Percentiles rank a stretch among this genome's conserved stretches.
These are phyloP conservation scores for Parapristionchus giblindavisi DNA, from an alignment of 2,888 invertebrate genomes.

Conservation along the genomic window DNA sequence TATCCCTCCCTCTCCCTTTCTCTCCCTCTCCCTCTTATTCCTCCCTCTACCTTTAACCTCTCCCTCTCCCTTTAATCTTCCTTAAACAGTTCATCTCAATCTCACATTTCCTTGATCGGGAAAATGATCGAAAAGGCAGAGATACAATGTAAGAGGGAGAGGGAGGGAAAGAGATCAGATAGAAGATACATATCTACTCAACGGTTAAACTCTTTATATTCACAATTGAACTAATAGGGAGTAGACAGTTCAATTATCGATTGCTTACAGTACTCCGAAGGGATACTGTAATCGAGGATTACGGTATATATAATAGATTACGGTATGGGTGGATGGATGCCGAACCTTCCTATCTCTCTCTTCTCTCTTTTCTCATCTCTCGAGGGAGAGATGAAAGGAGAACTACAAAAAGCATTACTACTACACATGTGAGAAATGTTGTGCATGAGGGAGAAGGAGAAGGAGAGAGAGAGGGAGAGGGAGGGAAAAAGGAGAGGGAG, in stretches of 20 bases:
- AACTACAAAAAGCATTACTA: not conserved
- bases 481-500: conserved; percentile 6
- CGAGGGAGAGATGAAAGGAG: conserved; percentile 5
- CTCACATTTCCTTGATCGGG: conserved; percentile 29
- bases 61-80: conserved; percentile 4
- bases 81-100: conserved; percentile 30
- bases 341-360: not conserved
- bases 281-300: too few relatives aligned
- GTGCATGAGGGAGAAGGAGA: not conserved
- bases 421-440: not conserved
- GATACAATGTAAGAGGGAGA: conserved; percentile 18
- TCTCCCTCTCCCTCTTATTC: conserved; percentile 20
- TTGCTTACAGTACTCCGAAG: too few relatives aligned
- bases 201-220: too few relatives aligned
- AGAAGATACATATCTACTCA: too few relatives aligned
- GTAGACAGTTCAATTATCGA: too few relatives aligned
- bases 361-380: too few relatives aligned
- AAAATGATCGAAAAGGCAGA: not conserved
- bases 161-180: conserved; percentile 12
- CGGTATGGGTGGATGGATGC: not conserved
- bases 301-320: not conserved
- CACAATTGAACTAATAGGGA: too few relatives aligned
- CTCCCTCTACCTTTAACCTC: conserved; percentile 39
- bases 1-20: not conserved
- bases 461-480: conserved; percentile 21